Evolutionary conservation across 2,797 vertebrate species (phyloP), one percentile per base, ranked within the genome.

Genomic region (Bovichtus diacanthus): DNA sequence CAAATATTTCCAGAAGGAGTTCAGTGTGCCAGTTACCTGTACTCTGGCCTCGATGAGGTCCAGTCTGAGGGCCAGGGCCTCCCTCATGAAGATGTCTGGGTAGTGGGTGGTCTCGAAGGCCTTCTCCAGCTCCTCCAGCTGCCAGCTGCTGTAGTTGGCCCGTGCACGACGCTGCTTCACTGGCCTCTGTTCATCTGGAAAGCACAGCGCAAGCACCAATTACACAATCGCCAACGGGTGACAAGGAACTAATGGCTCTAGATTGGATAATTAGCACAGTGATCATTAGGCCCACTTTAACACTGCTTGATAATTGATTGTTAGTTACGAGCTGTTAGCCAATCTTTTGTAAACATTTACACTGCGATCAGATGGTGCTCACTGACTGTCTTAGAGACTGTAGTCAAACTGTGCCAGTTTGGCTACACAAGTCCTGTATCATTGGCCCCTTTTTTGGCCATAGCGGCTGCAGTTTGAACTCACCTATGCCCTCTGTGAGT

Each of bases 101-200:
- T 97, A 97, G 90, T 95, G 96, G 19, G 95, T 96, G 85, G 88
- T 94, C 92, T 96, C 92, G 38, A 96, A 96, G 68, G 95, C 95
- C 85, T 95, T 96, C 90, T 96, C 95, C 89, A 96, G 91, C 93
- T 97, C 96, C 87, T 97, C 95, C 86, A 96, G 95, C 91, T 97
- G 96, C 96, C 96, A 97, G 94, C 95, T 96, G 95, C 95, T 96
- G 94, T 97, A 97, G 94, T 97, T 96, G 92, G 95, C 96, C 76
- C 96, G 92, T 3, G 96, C 95, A 0, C 96, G 94, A 74, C 96
- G 93, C 89, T 96, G 96, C 92, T 96, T 97, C 92, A 94, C 94
- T 86, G 95, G 96, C 91, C 95, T 94, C 80, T 93, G 94, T 90
- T 96, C 96, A 93, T 96, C 96, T 97, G 94, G 94, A 95, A 94